Base-by-base conservation (phyloP, 2,888 invertebrate species). In the Andrena haemorrhoa region DNA sequence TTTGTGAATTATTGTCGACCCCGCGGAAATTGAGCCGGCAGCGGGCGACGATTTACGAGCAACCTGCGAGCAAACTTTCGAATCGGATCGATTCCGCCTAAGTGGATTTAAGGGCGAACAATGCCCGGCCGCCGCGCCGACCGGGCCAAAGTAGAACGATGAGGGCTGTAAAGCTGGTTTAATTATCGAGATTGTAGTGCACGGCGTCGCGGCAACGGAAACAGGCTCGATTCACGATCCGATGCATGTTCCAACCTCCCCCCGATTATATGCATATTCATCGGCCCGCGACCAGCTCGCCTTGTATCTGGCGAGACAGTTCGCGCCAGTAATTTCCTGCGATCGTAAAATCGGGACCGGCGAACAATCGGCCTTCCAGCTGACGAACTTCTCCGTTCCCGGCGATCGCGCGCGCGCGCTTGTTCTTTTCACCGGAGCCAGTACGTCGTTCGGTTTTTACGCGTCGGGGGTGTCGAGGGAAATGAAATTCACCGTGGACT, bases 141-240 rank as follows among this genome's bases (percentile, higher is more conserved):
- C 33, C 20, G 66, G 47, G 51, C 51, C 4, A 65, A 79, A 74
- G 58, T 79, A 33, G 75, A 29, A 47, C 69, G 68, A 33, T 16
- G 20, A 26, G 23, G 12, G 12, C 23, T 20, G 35, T 26, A 60
- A 76, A 64, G 63, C 73, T 41, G 74, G 69, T 82, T 82, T 68
- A 75, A 82, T 82, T 71, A 82, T 80, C 61, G 80, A 79, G 80
- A 82, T 80, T 80, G 65, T 75, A 49, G 16, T 53, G 33, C 60
- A 66, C 49, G 41, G n/a, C 47, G 20, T 16, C 47, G 51, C 66
- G 80, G 61, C 70, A 71, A 71, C 71, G 53, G 26, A 56, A 80
- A 71, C 79, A 31, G 56, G n/a, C 51, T 70, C 69, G 75, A 71
- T 66, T 66, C 75, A 70, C 69, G 77, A 41, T 60, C 66, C 63